Base-by-base conservation (phyloP, 1,140 invertebrate species). In the Tetragonula clypearis region DNA sequence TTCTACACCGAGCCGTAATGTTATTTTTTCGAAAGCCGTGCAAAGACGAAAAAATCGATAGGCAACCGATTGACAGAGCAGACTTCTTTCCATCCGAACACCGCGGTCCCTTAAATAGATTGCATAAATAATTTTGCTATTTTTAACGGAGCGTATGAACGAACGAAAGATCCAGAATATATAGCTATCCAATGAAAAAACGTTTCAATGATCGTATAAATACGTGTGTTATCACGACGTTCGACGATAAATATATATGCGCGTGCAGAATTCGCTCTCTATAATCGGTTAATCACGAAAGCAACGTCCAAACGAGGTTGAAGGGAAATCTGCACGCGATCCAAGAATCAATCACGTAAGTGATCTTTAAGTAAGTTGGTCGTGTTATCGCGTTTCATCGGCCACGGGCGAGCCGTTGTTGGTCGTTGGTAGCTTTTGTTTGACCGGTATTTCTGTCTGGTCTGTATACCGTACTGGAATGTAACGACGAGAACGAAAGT, bases 261-360 rank as follows among this genome's bases (percentile, higher is more conserved):
- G 35, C 23, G 30, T 30, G 30, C 26, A 60, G 19, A 56, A 53
- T 75, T 30, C 17, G 8, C 21, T 11, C 30, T 30, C 14, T n/a
- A 35, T 79, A 68, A 79, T 79, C 62, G 49, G n/a, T 79, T 79
- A 79, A 79, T 79, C 49, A 26, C 26, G 62, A 79, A 79, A 55
- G 60, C n/a, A 14, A 8, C 0, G 2, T 23, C 41, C 53, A 78
- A 78, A 79, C 49, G 77, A 66, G n/a, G 19, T 0, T 2, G 17
- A n/a, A 66, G 49, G 49, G 53, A 79, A 35, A 55, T 68, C 49
- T 68, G 77, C 77, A 79, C 62, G 77, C 62, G 77, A 79, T 68
- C 23, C 6, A 14, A 55, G n/a, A 19, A 79, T 79, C 77, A 79
- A 30, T 55, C 62, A 66, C 41, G 6, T 21, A 23, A 23, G 62